Base-by-base conservation (phyloP, 2,113 vertebrate species). In the Semnopithecus entellus region DNA sequence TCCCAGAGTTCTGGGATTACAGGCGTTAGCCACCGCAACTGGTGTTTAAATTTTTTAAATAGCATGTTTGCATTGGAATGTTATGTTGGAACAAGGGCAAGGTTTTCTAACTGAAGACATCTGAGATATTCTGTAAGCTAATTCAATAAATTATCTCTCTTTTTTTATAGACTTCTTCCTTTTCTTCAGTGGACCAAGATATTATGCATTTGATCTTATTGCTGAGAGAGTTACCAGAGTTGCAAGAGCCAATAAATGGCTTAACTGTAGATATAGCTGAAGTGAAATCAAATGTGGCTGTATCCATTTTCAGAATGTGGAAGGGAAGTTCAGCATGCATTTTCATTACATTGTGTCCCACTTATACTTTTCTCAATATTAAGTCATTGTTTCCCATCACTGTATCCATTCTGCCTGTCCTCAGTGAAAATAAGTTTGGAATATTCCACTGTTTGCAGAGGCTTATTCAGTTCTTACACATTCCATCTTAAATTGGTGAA, bases 191-290 rank as follows among this genome's bases (percentile, higher is more conserved):
- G 99, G 99, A 96, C 94, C 97, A 76, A 83, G 23, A 35, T 98
- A 99, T 89, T 98, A 98, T 86, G 98, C 99, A 96, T 99, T 99
- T 96, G 84, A 97, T 96, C 94, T 98, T 90, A 84, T 0, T 12
- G 48, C 81, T 38, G 95, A 88, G 5, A 98, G 16, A 70, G 90
- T 99, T 96, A 96, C 94, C 43, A 85, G 88, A 10, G 14, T 96
- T 70, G 98, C 97, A 90, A 98, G 96, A 94, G 99, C 98, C 97
- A 99, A 91, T 93, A 98, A 97, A 96, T 99, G 99, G 98, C 98
- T 99, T 95, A 98, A 97, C 32, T 99, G 99, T 52, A 95, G 97
- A 98, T 72, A 90, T 9, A 40, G 14, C 1, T 68, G 45, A 95
- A 83, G 13, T 25, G 45, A 93, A 66, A 43, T 73, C 48, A 52